Evolutionary conservation across 2,113 vertebrate species (phyloP), one percentile per base, ranked within the genome.

Genomic region (Okapia johnstoni): DNA sequence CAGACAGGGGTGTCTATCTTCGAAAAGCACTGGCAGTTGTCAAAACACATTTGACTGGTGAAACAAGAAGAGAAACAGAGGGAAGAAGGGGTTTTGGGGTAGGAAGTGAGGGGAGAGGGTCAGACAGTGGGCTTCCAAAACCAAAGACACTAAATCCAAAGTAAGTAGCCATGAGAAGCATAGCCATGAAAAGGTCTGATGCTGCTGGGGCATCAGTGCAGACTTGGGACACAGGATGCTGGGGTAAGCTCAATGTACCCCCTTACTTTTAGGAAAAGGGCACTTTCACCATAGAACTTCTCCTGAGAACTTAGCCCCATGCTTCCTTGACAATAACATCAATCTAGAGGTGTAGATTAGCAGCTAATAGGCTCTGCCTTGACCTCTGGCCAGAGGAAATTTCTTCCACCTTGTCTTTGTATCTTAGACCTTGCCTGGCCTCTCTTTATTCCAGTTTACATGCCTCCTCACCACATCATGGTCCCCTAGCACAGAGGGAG

Each of bases 341-440:
- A 70, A 43, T 25, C 54, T 19, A 83, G 43, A 79, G n/a, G 13
- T 36, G 1, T 46, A 77, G 58, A 50, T 30, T 73, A 50, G 3
- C 19, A 58, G 80, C 58, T 85, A 48, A 13, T 2, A 36, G 10
- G 6, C 26, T 88, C 70, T 52, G 15, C 40, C 5, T 48, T 79
- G 17, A 66, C 52, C 58, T 88, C 66, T 96, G 48, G 28, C 36
- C 26, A 80, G 55, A 15, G 33, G 76, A 96, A 83, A 40, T 70
- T 23, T 80, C 66, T 57, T 50, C 55, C 46, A 10, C 52, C 40
- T 33, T 30, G 30, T 33, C 7, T 36, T 30, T 94, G 25, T n/a
- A 23, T 36, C 66, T 52, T 46, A 30, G 66, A 46, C 33, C 46
- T 13, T n/a, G 15, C 28, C 14, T 93, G 87, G 10, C 28, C 15